Evolutionary conservation across 2,888 invertebrate genomes (phyloP).

Genomic region (Sipha maydis): DNA sequence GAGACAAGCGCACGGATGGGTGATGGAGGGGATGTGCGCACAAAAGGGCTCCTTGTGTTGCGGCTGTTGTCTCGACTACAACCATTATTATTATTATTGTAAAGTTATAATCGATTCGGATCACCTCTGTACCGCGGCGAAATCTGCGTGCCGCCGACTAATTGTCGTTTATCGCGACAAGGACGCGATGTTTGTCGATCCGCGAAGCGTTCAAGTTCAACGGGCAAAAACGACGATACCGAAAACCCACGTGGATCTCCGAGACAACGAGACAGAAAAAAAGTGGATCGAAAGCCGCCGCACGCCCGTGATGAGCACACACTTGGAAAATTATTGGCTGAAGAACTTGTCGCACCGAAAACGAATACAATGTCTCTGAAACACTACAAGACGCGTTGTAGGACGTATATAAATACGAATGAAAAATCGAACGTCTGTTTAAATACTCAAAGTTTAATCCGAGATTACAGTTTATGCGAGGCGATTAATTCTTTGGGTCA

Average conservation of each 20-base stretch:
- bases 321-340: background rate
- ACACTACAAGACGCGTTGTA: too few relatives aligned
- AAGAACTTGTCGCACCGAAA: background rate
- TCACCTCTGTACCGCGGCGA: constrained; percentile 22
- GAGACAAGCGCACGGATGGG: background rate
- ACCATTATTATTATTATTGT: background rate
- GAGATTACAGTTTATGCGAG: too few relatives aligned
- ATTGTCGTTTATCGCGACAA: constrained; percentile 14
- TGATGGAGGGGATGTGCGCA: background rate
- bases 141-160: background rate
- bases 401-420: too few relatives aligned
- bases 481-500: too few relatives aligned
- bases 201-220: constrained; percentile 56
- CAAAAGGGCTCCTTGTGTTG: background rate
- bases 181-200: constrained; percentile 26
- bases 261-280: background rate
- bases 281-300: background rate
- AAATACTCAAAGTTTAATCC: too few relatives aligned
- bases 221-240: background rate
- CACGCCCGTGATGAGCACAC: background rate
- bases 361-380: background rate
- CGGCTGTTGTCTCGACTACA: background rate
- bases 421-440: too few relatives aligned
- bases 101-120: constrained; percentile 44
- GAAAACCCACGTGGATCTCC: background rate